These are phyloP conservation scores for Uromys caudimaculatus DNA, from an alignment of 2,797 vertebrate genomes.

Conservation along the genomic window DNA sequence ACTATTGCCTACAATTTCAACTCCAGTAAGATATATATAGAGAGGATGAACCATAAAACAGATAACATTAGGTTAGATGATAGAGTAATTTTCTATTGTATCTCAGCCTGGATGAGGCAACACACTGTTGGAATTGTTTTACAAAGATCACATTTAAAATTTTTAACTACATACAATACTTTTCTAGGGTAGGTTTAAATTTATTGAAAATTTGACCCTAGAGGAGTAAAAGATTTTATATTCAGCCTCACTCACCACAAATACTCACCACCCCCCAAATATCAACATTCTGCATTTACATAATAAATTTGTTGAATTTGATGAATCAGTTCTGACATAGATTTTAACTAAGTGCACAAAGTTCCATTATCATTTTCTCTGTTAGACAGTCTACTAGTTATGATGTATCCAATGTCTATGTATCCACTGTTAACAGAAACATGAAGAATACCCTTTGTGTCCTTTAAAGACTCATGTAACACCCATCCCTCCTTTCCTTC, in stretches of 20 bases:
- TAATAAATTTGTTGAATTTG: not conserved
- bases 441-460: not conserved
- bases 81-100: not conserved
- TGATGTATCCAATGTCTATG: not conserved
- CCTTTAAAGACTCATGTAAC: not conserved
- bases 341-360: not conserved
- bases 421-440: not conserved
- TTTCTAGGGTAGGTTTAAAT: not conserved
- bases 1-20: too few relatives aligned
- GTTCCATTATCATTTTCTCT: not conserved
- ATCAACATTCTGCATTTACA: not conserved
- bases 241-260: not conserved
- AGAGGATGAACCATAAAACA: not conserved
- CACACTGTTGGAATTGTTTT: not conserved
- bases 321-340: not conserved
- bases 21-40: not conserved
- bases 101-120: too few relatives aligned
- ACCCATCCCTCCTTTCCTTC: not conserved
- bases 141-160: not conserved
- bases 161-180: not conserved
- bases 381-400: not conserved
- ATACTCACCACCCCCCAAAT: not conserved
- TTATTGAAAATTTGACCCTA: not conserved
- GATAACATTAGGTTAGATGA: not conserved
- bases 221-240: not conserved